Conservation (phyloP, 1,140 invertebrate species). For the Trigoniulus corallinus region DNA sequence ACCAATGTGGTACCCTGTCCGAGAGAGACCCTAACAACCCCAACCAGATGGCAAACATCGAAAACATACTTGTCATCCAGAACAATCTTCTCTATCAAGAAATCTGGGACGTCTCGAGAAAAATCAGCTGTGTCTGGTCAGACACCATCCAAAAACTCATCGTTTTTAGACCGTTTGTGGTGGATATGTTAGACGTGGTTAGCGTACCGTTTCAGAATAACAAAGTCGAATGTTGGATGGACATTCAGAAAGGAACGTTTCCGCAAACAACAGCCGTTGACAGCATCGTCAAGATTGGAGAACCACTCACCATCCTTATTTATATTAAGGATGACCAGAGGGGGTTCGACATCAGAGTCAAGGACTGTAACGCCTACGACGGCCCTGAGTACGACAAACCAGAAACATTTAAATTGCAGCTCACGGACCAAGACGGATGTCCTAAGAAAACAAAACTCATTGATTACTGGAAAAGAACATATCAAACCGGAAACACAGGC, state of each 20-base stretch:
- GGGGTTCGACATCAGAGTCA: constrained; percentile 36
- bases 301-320: constrained; percentile 47
- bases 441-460: constrained; percentile 48
- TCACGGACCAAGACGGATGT: constrained; percentile 45
- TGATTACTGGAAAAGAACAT: constrained; percentile 41
- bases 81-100: constrained; percentile 20
- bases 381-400: constrained; percentile 24
- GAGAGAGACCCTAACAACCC: background rate
- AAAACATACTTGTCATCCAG: background rate
- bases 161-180: constrained; percentile 30
- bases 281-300: constrained; percentile 22
- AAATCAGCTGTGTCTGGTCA: constrained; percentile 36
- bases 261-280: constrained; percentile 4
- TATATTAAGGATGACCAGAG: constrained; percentile 45
- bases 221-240: constrained; percentile 56
- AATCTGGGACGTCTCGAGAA: constrained; percentile 37
- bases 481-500: constrained; percentile 35
- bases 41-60: background rate
- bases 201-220: constrained; percentile 39
- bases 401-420: constrained; percentile 39
- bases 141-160: constrained; percentile 9
- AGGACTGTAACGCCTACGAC: constrained; percentile 9
- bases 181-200: constrained; percentile 49
- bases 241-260: constrained; percentile 43
- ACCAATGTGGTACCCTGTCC: background rate